These are phyloP conservation scores for Pseudachorutes palmiensis DNA, from an alignment of 1,140 invertebrate species.

Conservation along the genomic window DNA sequence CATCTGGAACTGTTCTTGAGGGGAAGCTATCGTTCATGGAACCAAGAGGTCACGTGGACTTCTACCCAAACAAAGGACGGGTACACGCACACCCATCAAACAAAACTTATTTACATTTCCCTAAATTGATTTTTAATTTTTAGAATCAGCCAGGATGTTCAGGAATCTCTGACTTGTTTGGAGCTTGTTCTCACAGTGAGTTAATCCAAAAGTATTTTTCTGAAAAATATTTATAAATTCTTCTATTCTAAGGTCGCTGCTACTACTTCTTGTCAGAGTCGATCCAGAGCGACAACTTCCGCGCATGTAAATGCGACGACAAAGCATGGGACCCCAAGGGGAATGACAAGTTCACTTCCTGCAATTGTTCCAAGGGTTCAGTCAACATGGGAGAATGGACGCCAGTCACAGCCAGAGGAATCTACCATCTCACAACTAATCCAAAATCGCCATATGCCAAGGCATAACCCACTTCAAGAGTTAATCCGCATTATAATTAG, in stretches of 20 bases:
- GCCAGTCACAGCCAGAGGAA: neutral
- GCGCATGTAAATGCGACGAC: neutral
- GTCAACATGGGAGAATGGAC: constrained; percentile 10
- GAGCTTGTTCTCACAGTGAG: neutral
- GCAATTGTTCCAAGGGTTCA: neutral
- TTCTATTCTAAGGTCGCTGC: neutral
- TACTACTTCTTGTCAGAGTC: neutral
- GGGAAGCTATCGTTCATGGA: constrained; percentile 45
- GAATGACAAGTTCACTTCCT: constrained; percentile 1
- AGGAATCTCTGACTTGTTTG: neutral
- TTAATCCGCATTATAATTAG: too few species aligned
- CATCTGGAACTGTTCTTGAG: constrained; percentile 38
- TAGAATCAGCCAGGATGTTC: neutral
- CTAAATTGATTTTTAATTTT: neutral
- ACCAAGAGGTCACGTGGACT: constrained; percentile 53
- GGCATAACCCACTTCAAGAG: too few species aligned
- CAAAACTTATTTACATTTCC: neutral
- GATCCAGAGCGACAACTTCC: neutral
- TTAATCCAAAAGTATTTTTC: neutral
- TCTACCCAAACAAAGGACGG: constrained; percentile 44
- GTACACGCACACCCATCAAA: constrained; percentile 9
- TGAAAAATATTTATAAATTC: neutral
- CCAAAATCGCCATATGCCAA: neutral
- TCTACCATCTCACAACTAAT: constrained; percentile 1
- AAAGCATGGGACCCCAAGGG: neutral